A percentile compares a stretch with the other conserved stretches of the same genome.
phyloP scores from a whole-genome alignment of 2,888 invertebrate genomes.

The Seladonia tumulorum region DNA sequence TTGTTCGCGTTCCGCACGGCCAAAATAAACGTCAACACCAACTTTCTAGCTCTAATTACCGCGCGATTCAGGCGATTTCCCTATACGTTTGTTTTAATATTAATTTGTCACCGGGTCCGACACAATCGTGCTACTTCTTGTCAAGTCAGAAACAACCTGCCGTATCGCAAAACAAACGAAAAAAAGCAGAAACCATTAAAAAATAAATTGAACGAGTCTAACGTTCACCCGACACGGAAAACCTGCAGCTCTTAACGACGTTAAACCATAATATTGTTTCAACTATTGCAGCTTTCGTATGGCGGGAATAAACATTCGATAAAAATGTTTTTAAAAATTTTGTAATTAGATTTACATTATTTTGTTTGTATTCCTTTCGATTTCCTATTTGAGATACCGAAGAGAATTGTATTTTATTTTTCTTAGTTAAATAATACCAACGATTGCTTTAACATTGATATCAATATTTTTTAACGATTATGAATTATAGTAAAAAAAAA shows the following conservation, averaged over 20 bases:
- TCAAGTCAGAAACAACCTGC: not conserved
- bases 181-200: not conserved
- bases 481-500: no score
- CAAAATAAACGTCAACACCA: conserved; percentile 64
- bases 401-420: no score
- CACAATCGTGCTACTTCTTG: conserved; percentile 33
- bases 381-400: no score
- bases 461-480: no score
- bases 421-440: no score
- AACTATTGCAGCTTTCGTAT: not conserved
- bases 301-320: not conserved
- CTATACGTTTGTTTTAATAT: conserved; percentile 58
- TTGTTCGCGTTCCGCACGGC: conserved; percentile 57
- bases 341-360: no score
- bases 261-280: not conserved
- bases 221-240: no score
- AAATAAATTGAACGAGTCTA: not conserved
- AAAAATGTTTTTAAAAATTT: no score
- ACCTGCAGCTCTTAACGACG: no score
- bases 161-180: not conserved
- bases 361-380: no score
- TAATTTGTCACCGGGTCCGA: conserved; percentile 34
- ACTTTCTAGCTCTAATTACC: conserved; percentile 62
- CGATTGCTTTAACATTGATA: no score
- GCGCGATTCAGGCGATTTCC: conserved; percentile 59